Evolutionary conservation across 2,888 invertebrate genomes (phyloP).

Genomic region (Plutella xylostella): DNA sequence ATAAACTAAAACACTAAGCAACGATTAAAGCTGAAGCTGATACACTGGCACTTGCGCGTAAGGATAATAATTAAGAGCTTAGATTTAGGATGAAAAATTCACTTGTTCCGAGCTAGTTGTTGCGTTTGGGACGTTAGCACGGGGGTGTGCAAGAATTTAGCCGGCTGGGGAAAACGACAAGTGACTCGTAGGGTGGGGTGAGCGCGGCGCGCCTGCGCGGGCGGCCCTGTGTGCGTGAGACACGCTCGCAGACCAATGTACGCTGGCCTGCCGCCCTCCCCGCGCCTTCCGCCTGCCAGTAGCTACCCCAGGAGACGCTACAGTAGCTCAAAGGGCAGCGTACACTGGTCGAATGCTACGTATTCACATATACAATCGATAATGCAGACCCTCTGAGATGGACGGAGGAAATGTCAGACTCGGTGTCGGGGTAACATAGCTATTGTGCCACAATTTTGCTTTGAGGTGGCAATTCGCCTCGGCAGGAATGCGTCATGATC

Average conservation of each 20-base stretch:
- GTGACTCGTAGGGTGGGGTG: constrained; percentile 55
- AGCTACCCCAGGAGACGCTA: constrained; percentile 22
- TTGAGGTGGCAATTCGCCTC: background rate
- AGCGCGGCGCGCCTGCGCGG: constrained; percentile 48
- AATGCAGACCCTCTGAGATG: constrained; percentile 50
- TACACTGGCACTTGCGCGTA: constrained; percentile 1
- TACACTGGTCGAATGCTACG: constrained; percentile 30
- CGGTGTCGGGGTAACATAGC: constrained; percentile 41
- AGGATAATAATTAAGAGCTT: constrained; percentile 15
- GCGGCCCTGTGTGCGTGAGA: constrained; percentile 39
- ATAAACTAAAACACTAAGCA: constrained; percentile 23
- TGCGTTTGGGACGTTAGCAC: constrained; percentile 55
- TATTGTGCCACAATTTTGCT: background rate
- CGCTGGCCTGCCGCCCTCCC: constrained; percentile 32
- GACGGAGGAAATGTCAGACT: constrained; percentile 57
- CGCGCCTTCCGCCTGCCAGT: constrained; percentile 13
- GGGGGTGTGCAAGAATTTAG: constrained; percentile 60
- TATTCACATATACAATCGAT: constrained; percentile 62
- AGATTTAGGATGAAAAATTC: constrained; percentile 26
- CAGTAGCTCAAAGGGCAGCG: constrained; percentile 30
- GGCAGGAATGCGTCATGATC: no score
- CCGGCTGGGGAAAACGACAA: constrained; percentile 46
- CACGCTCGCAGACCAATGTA: constrained; percentile 23
- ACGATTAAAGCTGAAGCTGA: constrained; percentile 36
- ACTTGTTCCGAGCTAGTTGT: constrained; percentile 39